Base-by-base conservation (phyloP, 2,113 vertebrate species). In the Pterocles orientalis region DNA sequence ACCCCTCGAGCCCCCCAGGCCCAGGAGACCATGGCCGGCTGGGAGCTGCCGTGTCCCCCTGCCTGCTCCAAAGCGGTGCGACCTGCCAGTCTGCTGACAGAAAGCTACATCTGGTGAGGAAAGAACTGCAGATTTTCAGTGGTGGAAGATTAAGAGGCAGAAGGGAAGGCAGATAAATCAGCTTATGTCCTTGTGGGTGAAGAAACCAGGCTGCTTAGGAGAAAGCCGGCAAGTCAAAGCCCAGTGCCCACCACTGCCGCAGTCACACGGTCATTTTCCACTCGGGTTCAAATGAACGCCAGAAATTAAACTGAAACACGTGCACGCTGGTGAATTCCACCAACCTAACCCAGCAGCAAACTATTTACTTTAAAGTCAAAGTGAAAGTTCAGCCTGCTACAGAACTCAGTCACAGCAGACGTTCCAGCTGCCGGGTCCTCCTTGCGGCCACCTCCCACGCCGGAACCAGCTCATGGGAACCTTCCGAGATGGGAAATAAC, bases 141-240 rank as follows among this genome's bases (percentile, higher is more conserved):
- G 47, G 83, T 26, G 20, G 48, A 4, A 23, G 88, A 94, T 85
- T 93, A 88, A 58, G 68, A 87, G 50, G 82, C 70, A 89, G 31
- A 78, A 69, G 71, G 61, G 62, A 88, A 90, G 86, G 80, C 56
- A 62, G 73, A 92, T 65, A 84, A 88, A 97, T 75, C 83, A 81
- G 69, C n/a, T 85, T 69, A 86, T n/a, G 36, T 5, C 76, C 54
- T 78, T 53, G 80, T 15, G 41, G 65, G 69, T 0, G 2, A 95
- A 81, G 79, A 79, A 90, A 69, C 48, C 7, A 78, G 85, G 85
- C 73, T 93, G 94, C 69, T 92, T 50, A 88, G 78, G 66, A 91
- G 92, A 90, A 72, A 88, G 80, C 15, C 0, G 1, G 58, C 54
- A 79, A 87, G 73, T 51, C 93, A 87, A 91, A 94, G 47, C 57